Evolutionary conservation across 2,797 vertebrate genomes (phyloP), one percentile per base, ranked within the genome.

Genomic region (Bradypodion ventrale): DNA sequence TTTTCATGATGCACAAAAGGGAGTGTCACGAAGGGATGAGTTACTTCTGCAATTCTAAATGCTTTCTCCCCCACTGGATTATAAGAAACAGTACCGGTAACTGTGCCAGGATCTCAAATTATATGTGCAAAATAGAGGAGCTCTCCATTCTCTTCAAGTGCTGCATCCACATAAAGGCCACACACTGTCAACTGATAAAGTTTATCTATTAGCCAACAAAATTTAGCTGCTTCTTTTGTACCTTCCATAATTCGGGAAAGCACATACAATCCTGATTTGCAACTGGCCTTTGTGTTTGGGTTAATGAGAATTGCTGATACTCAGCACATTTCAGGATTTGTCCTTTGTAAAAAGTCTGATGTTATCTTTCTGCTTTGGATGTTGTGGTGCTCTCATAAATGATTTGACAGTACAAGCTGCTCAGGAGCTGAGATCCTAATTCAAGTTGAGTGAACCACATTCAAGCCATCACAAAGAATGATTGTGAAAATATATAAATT

Each of bases 361-460:
- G 75, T 83, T 83, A 77, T 83, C 82, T 77, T 77, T 83, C 29
- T 60, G 82, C 75, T 66, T 77, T 83, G 69, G 63, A 83, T 73
- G 42, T 79, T 63, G 63, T 72, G 69, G n/a, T 73, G 59, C 32
- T 73, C 69, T 73, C 69, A 79, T 21, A 72, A 79, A 79, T 37
- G 27, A 65, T 79, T 52, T 79, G 56, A 63, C 75, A 77, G 35
- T 46, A 78, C 29, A 84, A 78, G 60, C 76, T 79, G 44, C 27
- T 84, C 83, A 84, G 60, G 15, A 65, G 23, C 44, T 63, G 25
- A 74, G 76, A 73, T 73, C 42, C 68, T 79, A 84, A 84, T 79
- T 63, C 42, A 42, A 84, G n/a, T 5, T 70, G 37, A 78, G 27
- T 73, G 10, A 79, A 84, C 85, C 32, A 80, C 6, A 75, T 75